Evolutionary conservation across 2,888 invertebrate species (phyloP), one percentile per base, ranked within the genome.

Genomic region (Seira ritae): DNA sequence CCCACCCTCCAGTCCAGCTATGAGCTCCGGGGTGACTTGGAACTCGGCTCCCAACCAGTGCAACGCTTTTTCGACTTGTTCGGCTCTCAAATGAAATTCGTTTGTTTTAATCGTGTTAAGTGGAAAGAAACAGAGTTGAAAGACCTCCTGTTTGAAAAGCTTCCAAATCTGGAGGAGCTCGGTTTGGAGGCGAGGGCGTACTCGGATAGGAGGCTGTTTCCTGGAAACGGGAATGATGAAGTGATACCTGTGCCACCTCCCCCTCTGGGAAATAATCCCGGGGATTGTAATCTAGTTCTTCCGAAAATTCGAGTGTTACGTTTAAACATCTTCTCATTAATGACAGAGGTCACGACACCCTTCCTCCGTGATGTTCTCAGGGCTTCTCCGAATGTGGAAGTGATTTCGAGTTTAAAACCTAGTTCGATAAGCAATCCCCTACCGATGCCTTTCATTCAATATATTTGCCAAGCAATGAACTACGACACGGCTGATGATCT

Each of bases 401-500:
- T 66, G 68, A 85, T 87, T 19, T 84, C 85, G 10, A 84, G 84
- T 55, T 68, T 85, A 17, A 75, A 79, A 80, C 77, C 84, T 12
- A 71, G 65, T 19, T 62, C 80, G 22, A 87, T 83, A 55, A 74
- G 78, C 50, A 86, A 82, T 60, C 84, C 85, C 4, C 83, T 87
- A 6, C 87, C 87, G 12, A 87, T 87, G 87, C 81, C 82, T 37
- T 87, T 87, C 67, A 86, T 86, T 22, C 85, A 85, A 68, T 86
- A 86, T 46, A 84, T 86, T 31, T 86, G 86, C 67, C 79, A 81
- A 62, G 84, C 85, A 23, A 84, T 85, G 85, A 84, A 75, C 23
- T 85, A 84, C 24, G 86, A 84, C 79, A 84, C 84, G 20, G 86
- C 86, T 0, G 86, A 86, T 81, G 86, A 86, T 74, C 74, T 86